These are phyloP conservation scores for Lepus townsendii DNA, from an alignment of 2,797 vertebrate genomes.

Conservation along the genomic window DNA sequence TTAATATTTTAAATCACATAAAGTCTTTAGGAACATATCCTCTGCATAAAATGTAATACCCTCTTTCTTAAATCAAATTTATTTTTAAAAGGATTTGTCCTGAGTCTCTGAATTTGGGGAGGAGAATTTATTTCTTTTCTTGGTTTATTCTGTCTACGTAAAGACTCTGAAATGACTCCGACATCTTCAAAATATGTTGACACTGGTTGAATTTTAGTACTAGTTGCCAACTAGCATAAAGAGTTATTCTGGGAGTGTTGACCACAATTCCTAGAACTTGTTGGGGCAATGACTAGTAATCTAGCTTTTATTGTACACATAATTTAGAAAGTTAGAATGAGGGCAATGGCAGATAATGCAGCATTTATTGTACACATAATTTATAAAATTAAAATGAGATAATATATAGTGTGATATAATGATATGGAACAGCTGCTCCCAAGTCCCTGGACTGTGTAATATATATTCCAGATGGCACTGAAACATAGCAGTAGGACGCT, in stretches of 20 bases:
- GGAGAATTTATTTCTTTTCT: neutral
- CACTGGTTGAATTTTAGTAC: constrained; percentile 21
- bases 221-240: neutral
- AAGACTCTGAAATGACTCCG: neutral
- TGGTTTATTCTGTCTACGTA: neutral
- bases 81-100: neutral
- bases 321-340: neutral
- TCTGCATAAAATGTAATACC: neutral
- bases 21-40: neutral
- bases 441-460: neutral
- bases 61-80: neutral
- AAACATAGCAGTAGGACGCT: neutral
- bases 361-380: neutral
- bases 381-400: constrained; percentile 40
- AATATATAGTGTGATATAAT: neutral
- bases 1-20: constrained; percentile 24
- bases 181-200: neutral
- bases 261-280: neutral
- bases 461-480: neutral
- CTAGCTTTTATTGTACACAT: neutral
- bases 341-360: neutral
- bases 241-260: constrained; percentile 19
- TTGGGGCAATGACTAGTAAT: constrained; percentile 23
- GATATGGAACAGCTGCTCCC: neutral
- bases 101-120: neutral